These are phyloP conservation scores for Drosophila biarmipes DNA, from an alignment of 1,140 invertebrate species.

Conservation along the genomic window DNA sequence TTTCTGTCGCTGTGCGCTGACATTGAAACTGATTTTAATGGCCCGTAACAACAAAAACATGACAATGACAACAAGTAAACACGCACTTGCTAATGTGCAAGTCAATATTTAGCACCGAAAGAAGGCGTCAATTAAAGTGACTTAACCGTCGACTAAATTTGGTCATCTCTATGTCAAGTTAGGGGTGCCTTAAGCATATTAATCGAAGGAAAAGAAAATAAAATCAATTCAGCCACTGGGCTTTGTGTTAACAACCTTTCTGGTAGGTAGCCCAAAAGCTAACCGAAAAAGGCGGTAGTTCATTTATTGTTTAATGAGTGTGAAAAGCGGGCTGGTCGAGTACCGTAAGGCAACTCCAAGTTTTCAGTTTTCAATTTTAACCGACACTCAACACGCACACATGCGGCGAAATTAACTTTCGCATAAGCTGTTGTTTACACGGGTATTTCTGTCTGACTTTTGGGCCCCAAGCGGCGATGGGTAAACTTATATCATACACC, in stretches of 20 bases:
- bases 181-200: conserved; percentile 40
- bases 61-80: conserved; percentile 37
- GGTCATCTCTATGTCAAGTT: conserved; percentile 42
- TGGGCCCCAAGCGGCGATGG: conserved; percentile 30
- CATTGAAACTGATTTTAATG: conserved; percentile 80
- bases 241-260: conserved; percentile 56
- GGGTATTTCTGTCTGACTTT: conserved; percentile 25
- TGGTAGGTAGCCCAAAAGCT: conserved; percentile 28
- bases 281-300: conserved; percentile 61
- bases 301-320: conserved; percentile 64
- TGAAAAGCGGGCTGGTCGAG: conserved; percentile 51
- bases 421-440: conserved; percentile 19
- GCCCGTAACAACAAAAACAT: conserved; percentile 62
- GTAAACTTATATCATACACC: conserved; percentile 55
- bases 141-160: conserved; percentile 39
- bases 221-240: not conserved
- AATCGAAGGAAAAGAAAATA: conserved; percentile 15
- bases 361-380: conserved; percentile 72
- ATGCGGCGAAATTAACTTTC: conserved; percentile 41
- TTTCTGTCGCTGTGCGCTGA: conserved; percentile 51
- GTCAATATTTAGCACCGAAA: conserved; percentile 60
- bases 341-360: conserved; percentile 71
- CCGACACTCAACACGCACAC: conserved; percentile 70
- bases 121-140: conserved; percentile 59
- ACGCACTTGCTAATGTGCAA: conserved; percentile 58